These are phyloP conservation scores for Cheirogaleus major DNA, from an alignment of 2,797 vertebrate species.

Conservation along the genomic window DNA sequence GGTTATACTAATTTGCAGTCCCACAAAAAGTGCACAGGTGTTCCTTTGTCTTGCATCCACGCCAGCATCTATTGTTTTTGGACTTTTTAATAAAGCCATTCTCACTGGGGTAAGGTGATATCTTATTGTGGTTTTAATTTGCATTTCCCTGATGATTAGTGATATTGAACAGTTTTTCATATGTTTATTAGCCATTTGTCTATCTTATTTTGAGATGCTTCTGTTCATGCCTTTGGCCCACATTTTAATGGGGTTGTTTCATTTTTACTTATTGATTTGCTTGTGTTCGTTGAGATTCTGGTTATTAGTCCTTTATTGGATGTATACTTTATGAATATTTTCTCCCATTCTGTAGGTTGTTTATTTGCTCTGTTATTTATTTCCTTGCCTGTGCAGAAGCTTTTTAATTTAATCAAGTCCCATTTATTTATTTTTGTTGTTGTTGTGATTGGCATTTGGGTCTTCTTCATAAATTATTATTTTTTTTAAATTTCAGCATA, in stretches of 20 bases:
- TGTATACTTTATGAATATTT: not conserved
- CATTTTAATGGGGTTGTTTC: not conserved
- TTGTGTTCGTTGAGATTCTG: not conserved
- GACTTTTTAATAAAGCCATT: not conserved
- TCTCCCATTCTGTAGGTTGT: not conserved
- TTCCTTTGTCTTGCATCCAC: not conserved
- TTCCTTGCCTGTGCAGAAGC: no score
- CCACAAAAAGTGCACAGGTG: not conserved
- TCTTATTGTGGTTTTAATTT: not conserved
- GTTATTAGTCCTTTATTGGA: not conserved
- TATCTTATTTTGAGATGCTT: not conserved
- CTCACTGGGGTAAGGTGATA: not conserved
- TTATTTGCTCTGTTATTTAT: no score
- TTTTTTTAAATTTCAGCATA: no score
- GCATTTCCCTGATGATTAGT: not conserved
- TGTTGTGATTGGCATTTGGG: no score
- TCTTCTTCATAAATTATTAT: no score
- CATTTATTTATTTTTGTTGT: no score
- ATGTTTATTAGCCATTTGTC: not conserved
- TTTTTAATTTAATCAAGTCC: no score
- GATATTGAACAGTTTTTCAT: not conserved
- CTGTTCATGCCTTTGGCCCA: not conserved
- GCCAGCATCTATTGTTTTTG: no score
- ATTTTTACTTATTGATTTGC: no score
- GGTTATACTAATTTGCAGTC: not conserved